Conservation (phyloP, 2,113 vertebrate genomes). For the Sphaerodactylus townsendi region DNA sequence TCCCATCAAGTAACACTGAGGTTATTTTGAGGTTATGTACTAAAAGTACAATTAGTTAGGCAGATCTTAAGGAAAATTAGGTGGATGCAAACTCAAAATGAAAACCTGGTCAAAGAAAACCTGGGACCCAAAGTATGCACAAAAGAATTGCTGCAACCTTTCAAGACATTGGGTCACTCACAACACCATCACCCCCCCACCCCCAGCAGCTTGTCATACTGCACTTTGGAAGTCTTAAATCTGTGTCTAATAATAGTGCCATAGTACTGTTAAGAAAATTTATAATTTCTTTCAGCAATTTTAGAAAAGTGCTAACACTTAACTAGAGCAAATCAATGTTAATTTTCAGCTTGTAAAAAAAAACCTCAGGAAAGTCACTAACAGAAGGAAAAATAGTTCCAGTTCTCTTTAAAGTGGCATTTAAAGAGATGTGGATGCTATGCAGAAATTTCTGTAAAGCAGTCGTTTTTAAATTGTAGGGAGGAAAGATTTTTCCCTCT, state of each 20-base stretch:
- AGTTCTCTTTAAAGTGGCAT: slow-evolving; percentile 10
- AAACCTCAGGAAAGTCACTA: slow-evolving; percentile 47
- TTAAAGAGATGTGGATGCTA: not conserved
- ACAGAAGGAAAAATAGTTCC: slow-evolving; percentile 9
- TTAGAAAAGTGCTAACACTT: slow-evolving; percentile 66
- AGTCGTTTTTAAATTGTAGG: not conserved
- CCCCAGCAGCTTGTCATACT: slow-evolving; percentile 45
- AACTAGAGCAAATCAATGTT: slow-evolving; percentile 61
- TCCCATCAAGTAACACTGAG: no score
- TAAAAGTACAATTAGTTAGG: not conserved
- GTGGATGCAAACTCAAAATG: not conserved
- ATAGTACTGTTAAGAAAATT: slow-evolving; percentile 58
- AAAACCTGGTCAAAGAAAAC: not conserved
- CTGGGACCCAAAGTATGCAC: slow-evolving; percentile 35
- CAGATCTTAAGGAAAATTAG: not conserved
- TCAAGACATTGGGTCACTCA: slow-evolving; percentile 55
- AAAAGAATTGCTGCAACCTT: slow-evolving; percentile 57
- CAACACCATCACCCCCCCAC: slow-evolving; percentile 58
- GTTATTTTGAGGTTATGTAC: not conserved
- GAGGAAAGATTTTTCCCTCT: not conserved
- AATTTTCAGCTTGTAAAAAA: slow-evolving; percentile 60
- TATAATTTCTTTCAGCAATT: slow-evolving; percentile 64
- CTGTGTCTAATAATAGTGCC: slow-evolving; percentile 60
- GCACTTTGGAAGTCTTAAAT: slow-evolving; percentile 48
- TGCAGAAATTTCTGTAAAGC: not conserved